Evolutionary conservation across 2,797 vertebrate species (phyloP).

Genomic region (Potorous gilbertii): DNA sequence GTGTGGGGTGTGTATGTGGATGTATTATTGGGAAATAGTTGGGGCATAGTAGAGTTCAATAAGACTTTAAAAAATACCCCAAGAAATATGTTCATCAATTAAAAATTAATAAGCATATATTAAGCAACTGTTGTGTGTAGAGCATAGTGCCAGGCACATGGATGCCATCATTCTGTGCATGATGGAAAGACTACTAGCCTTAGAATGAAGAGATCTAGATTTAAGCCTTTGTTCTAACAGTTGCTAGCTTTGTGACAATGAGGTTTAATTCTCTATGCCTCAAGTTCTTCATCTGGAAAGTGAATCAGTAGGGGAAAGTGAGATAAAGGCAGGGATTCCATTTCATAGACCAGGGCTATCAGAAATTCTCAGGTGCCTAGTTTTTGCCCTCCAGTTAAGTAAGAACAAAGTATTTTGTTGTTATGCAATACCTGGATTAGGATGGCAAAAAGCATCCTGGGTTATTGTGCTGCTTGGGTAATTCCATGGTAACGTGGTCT

Average conservation of each 20-base stretch:
- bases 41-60: background rate
- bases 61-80: background rate
- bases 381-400: background rate
- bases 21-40: background rate
- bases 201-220: background rate
- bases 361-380: background rate
- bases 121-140: background rate
- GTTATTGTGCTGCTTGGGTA: background rate
- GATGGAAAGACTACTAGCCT: background rate
- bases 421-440: background rate
- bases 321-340: background rate
- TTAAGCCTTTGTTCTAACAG: background rate
- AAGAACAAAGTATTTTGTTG: background rate
- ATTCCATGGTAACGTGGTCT: background rate
- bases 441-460: background rate
- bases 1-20: background rate
- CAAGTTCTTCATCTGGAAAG: background rate
- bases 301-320: background rate
- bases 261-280: background rate
- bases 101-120: background rate
- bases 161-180: background rate
- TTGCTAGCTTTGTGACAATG: background rate
- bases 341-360: background rate
- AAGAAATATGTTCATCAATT: background rate
- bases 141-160: background rate